Conservation (phyloP, 2,888 invertebrate genomes). For the Stegophylla sp. region DNA sequence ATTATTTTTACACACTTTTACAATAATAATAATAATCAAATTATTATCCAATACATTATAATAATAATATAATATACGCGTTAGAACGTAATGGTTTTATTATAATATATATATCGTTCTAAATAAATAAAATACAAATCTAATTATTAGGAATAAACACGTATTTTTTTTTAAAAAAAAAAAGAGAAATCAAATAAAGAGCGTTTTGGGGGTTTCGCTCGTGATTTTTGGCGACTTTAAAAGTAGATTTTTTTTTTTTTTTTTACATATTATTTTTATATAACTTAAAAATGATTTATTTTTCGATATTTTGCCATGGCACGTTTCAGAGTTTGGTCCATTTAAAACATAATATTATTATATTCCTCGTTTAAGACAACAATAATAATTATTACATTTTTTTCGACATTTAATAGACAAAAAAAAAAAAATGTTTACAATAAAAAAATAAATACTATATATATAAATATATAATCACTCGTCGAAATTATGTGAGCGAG, state of each 20-base stretch:
- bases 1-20: slow-evolving; percentile 33
- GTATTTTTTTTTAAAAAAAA: background rate
- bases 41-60: background rate
- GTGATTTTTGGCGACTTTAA: too few species aligned
- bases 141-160: slow-evolving; percentile 51
- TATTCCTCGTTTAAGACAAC: background rate
- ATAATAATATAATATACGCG: too few species aligned
- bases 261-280: background rate
- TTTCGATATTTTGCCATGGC: slow-evolving; percentile 46
- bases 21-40: slow-evolving; percentile 16
- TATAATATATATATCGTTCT: background rate
- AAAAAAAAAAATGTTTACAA: background rate
- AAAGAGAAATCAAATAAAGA: too few species aligned
- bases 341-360: background rate
- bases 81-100: too few species aligned
- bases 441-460: background rate
- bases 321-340: slow-evolving; percentile 32
- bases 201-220: too few species aligned
- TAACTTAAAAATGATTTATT: background rate
- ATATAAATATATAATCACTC: too few species aligned
- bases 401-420: background rate
- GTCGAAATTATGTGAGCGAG: background rate
- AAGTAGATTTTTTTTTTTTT: background rate
- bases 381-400: background rate
- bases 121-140: slow-evolving; percentile 54